phyloP scores from a whole-genome alignment of 2,113 vertebrate genomes.

The Engraulis encrasicolus region DNA sequence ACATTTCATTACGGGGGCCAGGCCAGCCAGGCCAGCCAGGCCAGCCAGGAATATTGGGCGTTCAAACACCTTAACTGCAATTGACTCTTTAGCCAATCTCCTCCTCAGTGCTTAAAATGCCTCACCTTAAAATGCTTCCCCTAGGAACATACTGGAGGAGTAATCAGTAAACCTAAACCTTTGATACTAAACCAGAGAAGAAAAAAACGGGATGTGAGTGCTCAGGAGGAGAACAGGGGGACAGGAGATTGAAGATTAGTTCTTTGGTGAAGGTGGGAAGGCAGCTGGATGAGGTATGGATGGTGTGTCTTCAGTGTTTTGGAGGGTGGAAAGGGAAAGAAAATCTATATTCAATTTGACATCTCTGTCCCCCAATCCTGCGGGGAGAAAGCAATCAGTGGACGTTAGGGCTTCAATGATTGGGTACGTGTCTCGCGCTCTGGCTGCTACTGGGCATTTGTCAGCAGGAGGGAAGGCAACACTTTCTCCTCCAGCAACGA shows the following conservation, averaged over 20 bases:
- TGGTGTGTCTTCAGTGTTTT: slow-evolving; percentile 27
- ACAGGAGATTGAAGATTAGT: not conserved
- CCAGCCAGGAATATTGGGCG: too few relatives aligned
- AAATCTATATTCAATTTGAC: slow-evolving; percentile 56
- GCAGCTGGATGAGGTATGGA: not conserved
- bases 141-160: not conserved
- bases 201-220: not conserved
- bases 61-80: not conserved
- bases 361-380: slow-evolving; percentile 15
- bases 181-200: not conserved
- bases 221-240: not conserved
- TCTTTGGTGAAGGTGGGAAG: not conserved
- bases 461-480: slow-evolving; percentile 29
- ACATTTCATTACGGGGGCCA: too few relatives aligned
- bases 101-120: not conserved
- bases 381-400: slow-evolving; percentile 41
- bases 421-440: slow-evolving; percentile 6
- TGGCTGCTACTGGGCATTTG: slow-evolving; percentile 18
- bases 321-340: slow-evolving; percentile 30
- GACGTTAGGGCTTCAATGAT: slow-evolving; percentile 22
- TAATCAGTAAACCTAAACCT: not conserved
- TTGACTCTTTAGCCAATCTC: not conserved
- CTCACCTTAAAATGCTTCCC: not conserved
- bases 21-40: too few relatives aligned
- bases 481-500: not conserved